Base-by-base conservation (phyloP, 1,140 invertebrate species). In the Micrasema minimum region DNA sequence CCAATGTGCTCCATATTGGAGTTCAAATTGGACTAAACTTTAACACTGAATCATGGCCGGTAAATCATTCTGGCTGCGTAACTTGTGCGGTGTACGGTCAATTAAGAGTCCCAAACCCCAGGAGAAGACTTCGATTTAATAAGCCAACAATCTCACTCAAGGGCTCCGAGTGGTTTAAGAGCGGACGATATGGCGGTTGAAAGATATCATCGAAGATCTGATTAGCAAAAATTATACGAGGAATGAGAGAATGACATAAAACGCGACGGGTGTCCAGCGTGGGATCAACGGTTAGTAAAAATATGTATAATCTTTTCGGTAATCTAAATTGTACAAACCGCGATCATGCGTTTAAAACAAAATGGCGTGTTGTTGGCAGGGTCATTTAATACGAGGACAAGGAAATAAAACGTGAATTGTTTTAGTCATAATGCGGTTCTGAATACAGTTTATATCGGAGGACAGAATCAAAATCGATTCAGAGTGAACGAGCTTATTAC, bases 161-260 rank as follows among this genome's bases (percentile, higher is more conserved):
- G 37, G 55, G 55, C 55, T 38, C 16, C 14, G 48, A 22, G 37
- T 35, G 37, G 18, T 55, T 12, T 12, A 7, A 55, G 26, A n/a
- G 51, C 22, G 51, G 16, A n/a, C 6, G 26, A 31, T 31, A 55
- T 16, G 26, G 55, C 55, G 37, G 18, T 16, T 9, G 9, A 55
- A 41, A 43, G 59, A 64, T 64, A 64, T 23, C 59, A 64, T 35
- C 59, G 43, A 23, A 64, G 59, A 64, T 64, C 59, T 64, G 59
- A 64, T 64, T 64, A 64, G 59, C 43, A 41, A 64, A 64, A 46
- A 64, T 64, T 64, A 45, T 45, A 64, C 16, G 59, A 10, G 59
- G 41, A 64, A 45, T 46, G 59, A 45, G 16, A 46, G 38, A 46
- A 64, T 64, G 41, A 64, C 59, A 64, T 64, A 64, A 45, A 64